Conservation (phyloP, 2,113 vertebrate species). For the Lontra canadensis region DNA sequence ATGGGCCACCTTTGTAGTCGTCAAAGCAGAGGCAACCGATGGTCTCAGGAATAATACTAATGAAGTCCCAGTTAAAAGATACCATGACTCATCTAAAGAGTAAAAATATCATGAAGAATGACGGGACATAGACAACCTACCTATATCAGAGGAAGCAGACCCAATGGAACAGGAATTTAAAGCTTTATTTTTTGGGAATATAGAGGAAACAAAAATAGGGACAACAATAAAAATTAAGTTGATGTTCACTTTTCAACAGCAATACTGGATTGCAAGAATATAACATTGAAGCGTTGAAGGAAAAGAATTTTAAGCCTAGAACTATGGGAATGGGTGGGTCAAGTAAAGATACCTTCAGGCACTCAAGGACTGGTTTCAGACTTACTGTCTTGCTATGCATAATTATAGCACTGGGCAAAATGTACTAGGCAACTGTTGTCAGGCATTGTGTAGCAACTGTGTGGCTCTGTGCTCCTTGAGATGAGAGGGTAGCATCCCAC, state of each 20-base stretch:
- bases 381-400: neutral
- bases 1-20: neutral
- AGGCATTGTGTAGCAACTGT: neutral
- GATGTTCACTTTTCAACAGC: neutral
- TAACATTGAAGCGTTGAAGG: neutral
- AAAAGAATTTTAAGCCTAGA: neutral
- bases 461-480: neutral
- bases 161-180: neutral
- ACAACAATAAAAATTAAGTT: conserved; percentile 8
- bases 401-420: neutral
- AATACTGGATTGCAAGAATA: neutral
- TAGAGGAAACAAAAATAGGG: neutral
- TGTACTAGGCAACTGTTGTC: neutral
- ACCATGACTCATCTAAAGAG: neutral
- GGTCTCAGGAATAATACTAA: neutral
- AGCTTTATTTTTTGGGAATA: neutral
- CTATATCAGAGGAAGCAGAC: neutral
- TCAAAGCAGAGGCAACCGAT: neutral
- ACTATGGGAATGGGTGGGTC: neutral
- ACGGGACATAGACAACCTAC: neutral
- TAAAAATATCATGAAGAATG: neutral
- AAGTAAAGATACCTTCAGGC: neutral
- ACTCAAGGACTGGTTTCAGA: neutral
- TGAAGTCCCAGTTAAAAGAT: neutral
- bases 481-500: neutral